Evolutionary conservation across 2,113 vertebrate genomes (phyloP).

Genomic region (Brevimyrus niger): DNA sequence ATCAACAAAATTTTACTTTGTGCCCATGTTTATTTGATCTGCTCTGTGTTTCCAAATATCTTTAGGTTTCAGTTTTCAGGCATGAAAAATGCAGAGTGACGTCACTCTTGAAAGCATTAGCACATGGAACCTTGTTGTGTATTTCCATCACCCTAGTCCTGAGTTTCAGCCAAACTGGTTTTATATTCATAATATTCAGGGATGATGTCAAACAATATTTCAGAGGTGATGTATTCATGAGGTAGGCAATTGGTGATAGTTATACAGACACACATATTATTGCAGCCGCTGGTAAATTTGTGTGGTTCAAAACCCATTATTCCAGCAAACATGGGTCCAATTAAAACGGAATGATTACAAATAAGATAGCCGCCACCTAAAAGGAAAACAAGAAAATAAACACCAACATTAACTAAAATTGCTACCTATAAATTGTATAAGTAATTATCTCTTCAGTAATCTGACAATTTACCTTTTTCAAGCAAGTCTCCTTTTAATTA

Average conservation of each 20-base stretch:
- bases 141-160: not conserved
- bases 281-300: not conserved
- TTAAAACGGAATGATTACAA: not conserved
- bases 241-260: not conserved
- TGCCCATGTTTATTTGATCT: not conserved
- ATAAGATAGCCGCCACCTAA: not conserved
- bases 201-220: not conserved
- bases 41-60: not conserved
- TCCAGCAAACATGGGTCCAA: not conserved
- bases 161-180: not conserved
- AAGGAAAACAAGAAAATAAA: not conserved
- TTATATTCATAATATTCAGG: not conserved
- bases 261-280: not conserved
- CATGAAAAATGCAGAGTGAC: not conserved
- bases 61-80: not conserved
- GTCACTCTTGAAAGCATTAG: not conserved
- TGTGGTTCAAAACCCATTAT: not conserved
- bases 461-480: not conserved
- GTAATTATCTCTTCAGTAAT: not conserved
- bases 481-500: not conserved
- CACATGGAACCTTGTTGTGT: conserved; percentile 11
- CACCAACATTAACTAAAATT: not conserved
- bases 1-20: not conserved
- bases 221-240: not conserved
- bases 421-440: not conserved